Conservation (phyloP, 2,113 vertebrate genomes). For the Talpa occidentalis region DNA sequence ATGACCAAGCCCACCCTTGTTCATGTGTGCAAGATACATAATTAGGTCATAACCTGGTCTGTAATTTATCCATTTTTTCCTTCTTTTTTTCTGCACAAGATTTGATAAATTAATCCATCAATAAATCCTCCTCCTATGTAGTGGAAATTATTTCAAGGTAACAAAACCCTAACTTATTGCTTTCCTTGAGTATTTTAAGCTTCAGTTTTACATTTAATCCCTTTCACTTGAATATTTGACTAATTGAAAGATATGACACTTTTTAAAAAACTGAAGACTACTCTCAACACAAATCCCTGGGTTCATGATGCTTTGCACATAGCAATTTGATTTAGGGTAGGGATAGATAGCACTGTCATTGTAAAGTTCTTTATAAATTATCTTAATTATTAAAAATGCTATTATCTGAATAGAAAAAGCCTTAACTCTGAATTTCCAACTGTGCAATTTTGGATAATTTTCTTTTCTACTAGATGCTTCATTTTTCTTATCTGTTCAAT, state of each 20-base stretch:
- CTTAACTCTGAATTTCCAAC: conserved; percentile 1
- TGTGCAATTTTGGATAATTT: background rate
- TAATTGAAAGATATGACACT: conserved; percentile 13
- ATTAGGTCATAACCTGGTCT: background rate
- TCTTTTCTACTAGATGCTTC: background rate
- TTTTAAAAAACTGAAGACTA: conserved; percentile 60
- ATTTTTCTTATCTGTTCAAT: background rate
- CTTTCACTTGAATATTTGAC: background rate
- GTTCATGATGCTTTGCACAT: conserved; percentile 2
- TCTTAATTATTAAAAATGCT: conserved; percentile 51
- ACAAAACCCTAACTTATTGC: background rate
- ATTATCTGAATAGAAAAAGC: conserved; percentile 44
- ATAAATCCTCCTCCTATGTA: background rate
- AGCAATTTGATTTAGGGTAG: conserved; percentile 29
- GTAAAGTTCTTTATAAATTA: conserved; percentile 34
- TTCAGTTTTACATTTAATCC: background rate
- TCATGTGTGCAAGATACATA: background rate
- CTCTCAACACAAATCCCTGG: background rate
- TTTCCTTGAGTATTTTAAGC: conserved; percentile 1
- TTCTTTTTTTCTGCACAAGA: background rate
- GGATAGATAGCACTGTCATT: background rate
- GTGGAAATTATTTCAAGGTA: background rate
- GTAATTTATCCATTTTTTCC: background rate
- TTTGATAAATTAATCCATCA: background rate
- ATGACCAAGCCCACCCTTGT: background rate